Percentiles rank a stretch among this genome's conserved stretches.
These are phyloP conservation scores for Ptychobarbus kaznakovi DNA, from an alignment of 2,797 vertebrate species.

Conservation along the genomic window DNA sequence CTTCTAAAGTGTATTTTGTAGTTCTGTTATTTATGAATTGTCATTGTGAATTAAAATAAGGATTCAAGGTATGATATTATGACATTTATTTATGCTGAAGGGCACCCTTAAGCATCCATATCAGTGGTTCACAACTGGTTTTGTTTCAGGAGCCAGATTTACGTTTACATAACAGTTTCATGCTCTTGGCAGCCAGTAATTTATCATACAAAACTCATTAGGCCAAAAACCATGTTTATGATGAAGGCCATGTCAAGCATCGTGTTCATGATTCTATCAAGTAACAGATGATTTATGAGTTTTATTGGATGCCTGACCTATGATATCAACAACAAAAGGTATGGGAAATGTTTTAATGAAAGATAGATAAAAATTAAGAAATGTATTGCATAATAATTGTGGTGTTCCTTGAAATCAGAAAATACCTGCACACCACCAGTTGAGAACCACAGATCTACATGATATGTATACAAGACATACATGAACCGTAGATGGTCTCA, in stretches of 20 bases:
- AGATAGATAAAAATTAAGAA: background rate
- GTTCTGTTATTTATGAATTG: constrained; percentile 57
- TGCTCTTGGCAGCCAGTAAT: background rate
- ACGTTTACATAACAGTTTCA: background rate
- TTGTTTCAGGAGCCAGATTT: background rate
- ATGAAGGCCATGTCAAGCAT: background rate
- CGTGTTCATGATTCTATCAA: background rate
- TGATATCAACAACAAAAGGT: background rate
- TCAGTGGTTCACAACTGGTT: constrained; percentile 19
- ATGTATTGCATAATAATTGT: background rate
- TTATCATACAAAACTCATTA: background rate
- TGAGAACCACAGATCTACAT: background rate
- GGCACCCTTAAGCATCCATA: background rate
- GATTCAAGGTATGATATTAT: constrained; percentile 39
- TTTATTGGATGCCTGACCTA: background rate
- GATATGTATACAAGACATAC: background rate
- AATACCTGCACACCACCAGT: background rate
- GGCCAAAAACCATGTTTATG: constrained; percentile 12
- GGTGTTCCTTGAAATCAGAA: background rate
- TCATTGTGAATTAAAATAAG: constrained; percentile 61
- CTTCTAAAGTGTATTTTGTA: constrained; percentile 17
- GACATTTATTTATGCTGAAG: background rate
- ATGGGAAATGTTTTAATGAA: background rate
- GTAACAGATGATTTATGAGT: constrained; percentile 11
- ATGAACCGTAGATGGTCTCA: background rate